Evolutionary conservation across 2,113 vertebrate genomes (phyloP), one percentile per base, ranked within the genome.

Genomic region (Phalacrocorax aristotelis): DNA sequence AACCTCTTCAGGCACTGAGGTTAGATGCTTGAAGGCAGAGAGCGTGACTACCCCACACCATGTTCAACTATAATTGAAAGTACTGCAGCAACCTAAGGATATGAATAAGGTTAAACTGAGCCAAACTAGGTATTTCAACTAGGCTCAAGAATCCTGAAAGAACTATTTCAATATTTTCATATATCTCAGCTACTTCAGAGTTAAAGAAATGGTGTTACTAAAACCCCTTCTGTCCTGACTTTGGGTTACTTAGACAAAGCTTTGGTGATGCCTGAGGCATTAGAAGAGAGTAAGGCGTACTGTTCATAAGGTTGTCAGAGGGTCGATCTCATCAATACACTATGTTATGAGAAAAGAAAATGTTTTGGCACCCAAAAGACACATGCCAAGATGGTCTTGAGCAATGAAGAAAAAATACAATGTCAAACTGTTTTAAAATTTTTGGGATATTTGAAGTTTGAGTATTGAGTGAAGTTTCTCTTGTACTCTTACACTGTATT

Each of bases 1-100:
- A 82, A 16, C 26, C 15, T 27, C 20, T 48, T 60, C 69, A 60
- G 26, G 16, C 74, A 51, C 21, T 1, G 2, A 46, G 42, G 27
- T 71, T 5, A 7, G 74, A 6, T 26, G 38, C n/a, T 61, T 71
- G 65, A 89, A 89, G 18, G n/a, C 60, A 89, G 72, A 65, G 13
- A 40, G 8, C 0, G 0, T 75, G 69, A 51, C 22, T n/a, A 6
- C 19, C 10, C 16, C 77, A 27, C 5, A 52, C 26, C 0, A 1
- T 20, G 19, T 75, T 84, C 81, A 81, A 7, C 60, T 80, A 34
- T 36, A 48, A 55, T 15, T 16, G 5, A 51, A 82, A 54, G 36
- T 20, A 32, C 20, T 90, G 66, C 62, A 80, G 40, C 27, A 69
- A 5, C 49, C 66, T 44, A 11, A 70, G 54, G 40, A 16, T 26